These are phyloP conservation scores for Rhagonycha lutea DNA, from an alignment of 2,888 invertebrate genomes.

Conservation along the genomic window DNA sequence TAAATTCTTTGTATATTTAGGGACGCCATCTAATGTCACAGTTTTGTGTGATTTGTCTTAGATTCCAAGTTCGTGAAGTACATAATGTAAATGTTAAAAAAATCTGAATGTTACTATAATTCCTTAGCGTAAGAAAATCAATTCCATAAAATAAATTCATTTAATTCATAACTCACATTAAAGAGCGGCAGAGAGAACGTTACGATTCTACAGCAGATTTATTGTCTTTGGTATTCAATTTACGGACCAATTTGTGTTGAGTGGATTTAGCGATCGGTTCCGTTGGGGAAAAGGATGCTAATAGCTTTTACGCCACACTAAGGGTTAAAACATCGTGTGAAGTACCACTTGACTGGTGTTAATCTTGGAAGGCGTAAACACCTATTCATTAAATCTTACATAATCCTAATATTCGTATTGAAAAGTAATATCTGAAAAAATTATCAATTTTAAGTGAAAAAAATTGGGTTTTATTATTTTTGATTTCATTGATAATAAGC, in stretches of 20 bases:
- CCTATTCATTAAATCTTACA: conserved; percentile 13
- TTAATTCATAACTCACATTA: conserved; percentile 48
- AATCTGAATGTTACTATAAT: conserved; percentile 41
- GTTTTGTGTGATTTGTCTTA: too few relatives aligned
- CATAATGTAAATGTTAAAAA: conserved; percentile 1
- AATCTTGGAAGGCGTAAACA: conserved; percentile 42
- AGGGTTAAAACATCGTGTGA: conserved; percentile 55
- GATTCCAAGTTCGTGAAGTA: too few relatives aligned
- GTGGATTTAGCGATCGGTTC: conserved; percentile 52
- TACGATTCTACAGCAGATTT: conserved; percentile 52
- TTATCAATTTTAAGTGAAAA: background rate
- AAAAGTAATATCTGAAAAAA: background rate
- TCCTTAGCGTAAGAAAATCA: conserved; percentile 51
- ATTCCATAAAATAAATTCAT: conserved; percentile 53
- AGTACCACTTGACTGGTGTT: conserved; percentile 53
- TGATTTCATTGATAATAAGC: too few relatives aligned
- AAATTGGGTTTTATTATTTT: too few relatives aligned
- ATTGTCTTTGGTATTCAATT: conserved; percentile 54
- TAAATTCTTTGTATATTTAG: too few relatives aligned
- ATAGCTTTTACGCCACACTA: conserved; percentile 48
- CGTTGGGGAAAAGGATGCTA: conserved; percentile 39
- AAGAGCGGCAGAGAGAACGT: conserved; percentile 46
- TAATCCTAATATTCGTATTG: background rate
- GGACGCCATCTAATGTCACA: too few relatives aligned
- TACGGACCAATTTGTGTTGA: conserved; percentile 56